Conservation (phyloP, 2,888 invertebrate genomes). For the Phyllotreta striolata region DNA sequence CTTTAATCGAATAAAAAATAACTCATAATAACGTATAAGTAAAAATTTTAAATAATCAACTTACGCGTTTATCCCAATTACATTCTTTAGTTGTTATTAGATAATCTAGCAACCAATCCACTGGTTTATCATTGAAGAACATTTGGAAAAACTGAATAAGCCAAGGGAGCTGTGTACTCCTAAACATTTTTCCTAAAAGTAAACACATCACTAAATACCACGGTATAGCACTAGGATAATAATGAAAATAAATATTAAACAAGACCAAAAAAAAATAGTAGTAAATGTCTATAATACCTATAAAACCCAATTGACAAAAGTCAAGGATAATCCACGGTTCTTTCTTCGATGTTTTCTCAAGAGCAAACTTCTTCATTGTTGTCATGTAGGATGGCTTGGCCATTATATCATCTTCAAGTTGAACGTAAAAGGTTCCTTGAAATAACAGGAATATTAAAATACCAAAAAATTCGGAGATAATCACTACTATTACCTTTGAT, state of each 20-base stretch:
- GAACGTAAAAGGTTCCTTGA: slow-evolving; percentile 84
- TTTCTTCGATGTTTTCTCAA: slow-evolving; percentile 77
- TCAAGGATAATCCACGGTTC: slow-evolving; percentile 91
- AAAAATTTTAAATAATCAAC: slow-evolving; percentile 51
- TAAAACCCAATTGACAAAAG: slow-evolving; percentile 93
- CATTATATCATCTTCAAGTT: slow-evolving; percentile 93
- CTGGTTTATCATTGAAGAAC: slow-evolving; percentile 95
- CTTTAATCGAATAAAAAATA: slow-evolving; percentile 63
- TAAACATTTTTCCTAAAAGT: slow-evolving; percentile 82
- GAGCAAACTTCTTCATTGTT: slow-evolving; percentile 84
- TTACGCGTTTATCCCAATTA: slow-evolving; percentile 78
- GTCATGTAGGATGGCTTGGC: slow-evolving; percentile 85
- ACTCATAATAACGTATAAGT: neutral
- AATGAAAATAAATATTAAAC: too few relatives aligned
- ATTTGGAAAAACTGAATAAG: slow-evolving; percentile 92
- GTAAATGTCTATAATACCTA: slow-evolving; percentile 65
- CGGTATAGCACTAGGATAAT: too few relatives aligned
- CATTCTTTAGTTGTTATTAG: slow-evolving; percentile 91
- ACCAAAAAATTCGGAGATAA: slow-evolving; percentile 5
- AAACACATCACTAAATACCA: too few relatives aligned
- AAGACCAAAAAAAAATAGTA: too few relatives aligned
- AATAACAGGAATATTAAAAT: slow-evolving; percentile 18
- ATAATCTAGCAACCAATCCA: slow-evolving; percentile 95
- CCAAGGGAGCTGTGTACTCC: slow-evolving; percentile 84
- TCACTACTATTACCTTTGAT: slow-evolving; percentile 73